These are phyloP conservation scores for Eudyptes chrysolophus DNA, from an alignment of 2,113 vertebrate genomes.

Conservation along the genomic window DNA sequence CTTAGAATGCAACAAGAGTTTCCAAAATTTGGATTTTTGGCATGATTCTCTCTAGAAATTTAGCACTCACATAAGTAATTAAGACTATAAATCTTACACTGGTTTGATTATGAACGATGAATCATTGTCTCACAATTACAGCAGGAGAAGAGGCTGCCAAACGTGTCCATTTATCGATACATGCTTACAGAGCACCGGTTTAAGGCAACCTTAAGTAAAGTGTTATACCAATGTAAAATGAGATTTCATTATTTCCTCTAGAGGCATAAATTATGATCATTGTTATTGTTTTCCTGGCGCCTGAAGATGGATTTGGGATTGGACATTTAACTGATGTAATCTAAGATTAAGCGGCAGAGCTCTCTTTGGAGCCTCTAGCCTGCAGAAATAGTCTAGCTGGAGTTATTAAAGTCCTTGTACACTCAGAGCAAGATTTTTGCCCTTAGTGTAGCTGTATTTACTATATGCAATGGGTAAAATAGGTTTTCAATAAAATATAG, in stretches of 20 bases:
- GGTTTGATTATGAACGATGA: constrained; percentile 5
- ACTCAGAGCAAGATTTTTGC: background rate
- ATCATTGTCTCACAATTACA: constrained; percentile 44
- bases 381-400: constrained; percentile 22
- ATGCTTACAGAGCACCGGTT: background rate
- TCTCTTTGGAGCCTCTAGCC: constrained; percentile 36
- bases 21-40: constrained; percentile 47
- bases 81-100: constrained; percentile 57
- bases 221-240: constrained; percentile 30
- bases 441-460: background rate
- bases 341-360: constrained; percentile 37
- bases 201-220: background rate
- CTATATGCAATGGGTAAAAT: background rate
- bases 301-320: constrained; percentile 52
- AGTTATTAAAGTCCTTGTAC: background rate
- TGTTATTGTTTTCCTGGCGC: constrained; percentile 44
- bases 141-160: constrained; percentile 24
- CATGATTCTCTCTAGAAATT: constrained; percentile 26
- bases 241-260: constrained; percentile 23
- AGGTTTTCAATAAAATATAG: background rate
- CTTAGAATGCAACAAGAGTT: constrained; percentile 15
- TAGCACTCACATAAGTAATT: constrained; percentile 40
- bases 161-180: constrained; percentile 31
- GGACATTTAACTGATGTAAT: constrained; percentile 57
- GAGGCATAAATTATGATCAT: constrained; percentile 30